Conservation (phyloP, 1,140 invertebrate species). For the Ceratosolen solmsi region DNA sequence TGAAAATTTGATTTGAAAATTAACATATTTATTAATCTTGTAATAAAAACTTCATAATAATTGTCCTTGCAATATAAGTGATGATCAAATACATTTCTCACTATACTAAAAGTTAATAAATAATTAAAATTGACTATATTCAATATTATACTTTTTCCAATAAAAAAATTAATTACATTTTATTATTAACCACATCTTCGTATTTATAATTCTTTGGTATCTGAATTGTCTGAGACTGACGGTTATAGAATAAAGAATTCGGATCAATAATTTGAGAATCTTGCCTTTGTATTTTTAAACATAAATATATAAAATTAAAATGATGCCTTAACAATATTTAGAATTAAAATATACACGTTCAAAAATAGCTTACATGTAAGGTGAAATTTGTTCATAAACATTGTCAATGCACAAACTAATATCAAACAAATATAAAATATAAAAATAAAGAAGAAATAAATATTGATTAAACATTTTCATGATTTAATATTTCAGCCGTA, state of each 20-base stretch:
- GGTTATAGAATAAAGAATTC: slow-evolving; percentile 60
- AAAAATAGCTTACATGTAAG: slow-evolving; percentile 28
- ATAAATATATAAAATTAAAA: slow-evolving; percentile 10
- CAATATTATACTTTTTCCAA: background rate
- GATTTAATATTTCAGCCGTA: background rate
- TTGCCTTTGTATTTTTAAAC: slow-evolving; percentile 47
- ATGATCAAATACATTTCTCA: background rate
- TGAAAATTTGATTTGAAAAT: slow-evolving; percentile 57
- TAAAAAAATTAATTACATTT: slow-evolving; percentile 12
- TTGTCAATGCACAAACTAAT: slow-evolving; percentile 11
- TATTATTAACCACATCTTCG: background rate
- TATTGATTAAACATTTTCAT: slow-evolving; percentile 28
- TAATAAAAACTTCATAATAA: slow-evolving; percentile 58
- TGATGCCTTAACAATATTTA: background rate
- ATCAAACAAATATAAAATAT: background rate
- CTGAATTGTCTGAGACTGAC: slow-evolving; percentile 16
- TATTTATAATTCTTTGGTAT: slow-evolving; percentile 9
- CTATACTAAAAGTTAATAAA: slow-evolving; percentile 3
- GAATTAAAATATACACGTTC: background rate
- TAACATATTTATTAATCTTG: slow-evolving; percentile 59
- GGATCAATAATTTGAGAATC: slow-evolving; percentile 57
- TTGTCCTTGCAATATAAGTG: slow-evolving; percentile 46
- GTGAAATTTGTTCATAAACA: slow-evolving; percentile 38
- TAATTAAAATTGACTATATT: background rate
- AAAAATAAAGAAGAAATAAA: slow-evolving; percentile 20